Base-by-base conservation (phyloP, 2,888 invertebrate species). In the Poecilus cupreus region DNA sequence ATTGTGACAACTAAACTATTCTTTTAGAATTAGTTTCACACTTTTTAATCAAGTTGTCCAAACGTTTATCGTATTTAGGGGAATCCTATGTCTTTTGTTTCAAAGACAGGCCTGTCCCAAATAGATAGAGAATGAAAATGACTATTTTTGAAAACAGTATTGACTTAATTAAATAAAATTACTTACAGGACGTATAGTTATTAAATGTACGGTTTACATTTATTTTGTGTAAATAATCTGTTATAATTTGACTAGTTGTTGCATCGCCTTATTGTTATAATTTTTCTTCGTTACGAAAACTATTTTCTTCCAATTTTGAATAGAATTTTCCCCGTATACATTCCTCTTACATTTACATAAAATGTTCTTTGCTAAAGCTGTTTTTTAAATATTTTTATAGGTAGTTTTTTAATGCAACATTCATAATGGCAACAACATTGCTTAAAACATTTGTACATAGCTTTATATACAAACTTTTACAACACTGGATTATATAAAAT, bases 391-490 rank as follows among this genome's bases (percentile, higher is more conserved):
- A 77, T 64, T 77, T 77, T 77, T 77, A 77, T 77, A 77, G 77
- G 4, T 64, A 60, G 77, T 64, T 77, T 77, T 77, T 77, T 60
- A 60, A 60, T 26, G 60, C 60, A n/a, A 51, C 57, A 22, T 57
- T 20, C 57, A 60, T 60, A 26, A 60, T 60, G n/a, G 60, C 64
- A 68, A 32, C 32, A 68, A 68, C 37, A 68, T 32, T 68, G 64
- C 64, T 68, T 68, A 68, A n/a, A 26, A 60, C 11, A 60, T 60
- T 60, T 80, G 72, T 57, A 80, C 20, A 80, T 80, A 80, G 80
- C 80, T 72, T 72, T 80, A 80, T 79, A 79, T 72, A 80, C 80
- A 57, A 75, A 79, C 43, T 79, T 79, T 79, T 79, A 72, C 72
- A 80, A 4, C n/a, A n/a, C 49, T 51, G 32, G 43, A 77, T 79